Base-by-base conservation (phyloP, 2,888 invertebrate genomes). In the Cheiracanthium punctorium region DNA sequence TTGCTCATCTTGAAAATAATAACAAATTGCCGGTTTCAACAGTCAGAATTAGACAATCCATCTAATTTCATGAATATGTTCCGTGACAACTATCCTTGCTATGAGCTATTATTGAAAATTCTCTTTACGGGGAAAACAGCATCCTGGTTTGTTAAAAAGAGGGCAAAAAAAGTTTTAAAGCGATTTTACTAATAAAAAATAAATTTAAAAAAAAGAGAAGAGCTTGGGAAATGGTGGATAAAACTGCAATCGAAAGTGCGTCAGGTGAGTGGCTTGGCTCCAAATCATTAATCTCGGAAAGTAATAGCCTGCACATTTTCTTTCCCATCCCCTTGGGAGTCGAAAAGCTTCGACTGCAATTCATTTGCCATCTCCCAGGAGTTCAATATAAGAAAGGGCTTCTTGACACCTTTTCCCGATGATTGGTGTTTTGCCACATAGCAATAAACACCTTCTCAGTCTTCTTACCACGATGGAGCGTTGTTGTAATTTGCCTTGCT, bases 211-310 rank as follows among this genome's bases (percentile, higher is more conserved):
- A n/a, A n/a, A n/a, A n/a, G n/a, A n/a, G n/a, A n/a, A n/a, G n/a
- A n/a, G n/a, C n/a, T n/a, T n/a, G 71, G 32, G 29, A 30, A 76
- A 71, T 71, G 43, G 69, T 65, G 58, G 43, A 67, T 20, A 48
- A 48, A 24, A 17, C 20, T 17, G 14, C 14, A 8, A 58, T 17
- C 17, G 14, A 17, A 2, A 65, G 20, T 32, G 75, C 52, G 37
- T 64, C 58, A 75, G 74, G 33, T 67, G 72, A 74, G 84, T 84
- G 84, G 79, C 84, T 84, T 29, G 1, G 74, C 79, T 84, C 84
- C 84, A 84, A 84, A 84, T 84, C 84, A 84, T 84, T 84, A 84
- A 84, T 84, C 84, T 84, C 84, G 37, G 69, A 58, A 84, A 84
- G 84, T 84, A 84, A 84, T 84, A 84, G 84, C 84, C 77, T 84